A percentile compares a stretch with the other conserved stretches of the same genome.
Evolutionary conservation across 2,888 invertebrate genomes (phyloP).

Genomic region (Lasioglossum villosulum): DNA sequence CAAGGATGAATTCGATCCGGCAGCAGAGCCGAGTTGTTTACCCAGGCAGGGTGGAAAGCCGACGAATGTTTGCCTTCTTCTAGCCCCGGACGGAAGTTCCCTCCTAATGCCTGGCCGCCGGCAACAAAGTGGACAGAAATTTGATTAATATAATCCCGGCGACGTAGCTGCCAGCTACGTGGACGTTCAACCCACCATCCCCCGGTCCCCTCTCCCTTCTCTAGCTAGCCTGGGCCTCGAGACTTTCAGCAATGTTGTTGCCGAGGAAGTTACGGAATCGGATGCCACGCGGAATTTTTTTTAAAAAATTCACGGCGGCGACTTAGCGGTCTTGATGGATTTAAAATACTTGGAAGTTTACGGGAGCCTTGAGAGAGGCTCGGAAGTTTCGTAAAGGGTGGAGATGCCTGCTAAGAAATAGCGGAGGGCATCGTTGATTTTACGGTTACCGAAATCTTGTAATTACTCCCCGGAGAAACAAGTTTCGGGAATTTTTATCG

Average conservation of each 20-base stretch:
- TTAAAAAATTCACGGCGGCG: slow-evolving; percentile 8
- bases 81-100: slow-evolving; percentile 52
- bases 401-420: slow-evolving; percentile 11
- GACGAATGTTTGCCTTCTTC: slow-evolving; percentile 74
- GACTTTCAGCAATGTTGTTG: slow-evolving; percentile 11
- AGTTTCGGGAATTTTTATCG: not conserved
- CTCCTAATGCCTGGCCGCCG: slow-evolving; percentile 59
- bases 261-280: slow-evolving; percentile 9
- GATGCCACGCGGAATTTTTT: slow-evolving; percentile 9
- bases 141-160: slow-evolving; percentile 73
- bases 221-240: not conserved
- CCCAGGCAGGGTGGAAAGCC: slow-evolving; percentile 59
- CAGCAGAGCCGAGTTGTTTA: slow-evolving; percentile 57
- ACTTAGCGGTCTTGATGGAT: slow-evolving; percentile 12
- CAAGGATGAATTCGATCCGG: slow-evolving; percentile 69
- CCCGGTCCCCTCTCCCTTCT: not conserved
- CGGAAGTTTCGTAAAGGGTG: slow-evolving; percentile 1
- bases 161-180: slow-evolving; percentile 27
- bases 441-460: not conserved
- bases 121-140: slow-evolving; percentile 70
- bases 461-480: not conserved
- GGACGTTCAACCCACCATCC: not conserved
- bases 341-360: slow-evolving; percentile 25
- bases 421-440: slow-evolving; percentile 1
- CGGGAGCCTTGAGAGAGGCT: slow-evolving; percentile 8